Percentiles rank a stretch among this genome's conserved stretches.
Evolutionary conservation across 2,797 vertebrate genomes (phyloP).

Genomic region (Spinus pinus): DNA sequence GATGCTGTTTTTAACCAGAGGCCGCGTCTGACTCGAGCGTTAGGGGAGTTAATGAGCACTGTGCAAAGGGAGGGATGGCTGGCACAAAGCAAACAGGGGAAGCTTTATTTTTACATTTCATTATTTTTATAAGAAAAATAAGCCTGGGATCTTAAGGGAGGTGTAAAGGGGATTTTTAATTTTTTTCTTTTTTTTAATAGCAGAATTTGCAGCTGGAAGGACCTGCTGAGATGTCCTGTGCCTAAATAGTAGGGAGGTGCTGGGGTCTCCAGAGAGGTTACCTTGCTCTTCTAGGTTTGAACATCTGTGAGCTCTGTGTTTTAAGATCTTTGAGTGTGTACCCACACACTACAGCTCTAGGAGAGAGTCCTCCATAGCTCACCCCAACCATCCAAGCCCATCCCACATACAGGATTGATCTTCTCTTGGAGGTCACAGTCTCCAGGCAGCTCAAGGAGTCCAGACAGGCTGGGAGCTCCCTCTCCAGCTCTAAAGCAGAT

Average conservation of each 20-base stretch:
- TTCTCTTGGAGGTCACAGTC: neutral
- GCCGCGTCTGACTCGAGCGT: slow-evolving; percentile 46
- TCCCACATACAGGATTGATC: neutral
- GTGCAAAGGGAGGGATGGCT: neutral
- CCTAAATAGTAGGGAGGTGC: neutral
- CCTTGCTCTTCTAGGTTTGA: neutral
- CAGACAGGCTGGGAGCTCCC: neutral
- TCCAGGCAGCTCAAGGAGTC: neutral
- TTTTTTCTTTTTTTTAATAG: neutral
- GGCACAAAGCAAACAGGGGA: slow-evolving; percentile 33
- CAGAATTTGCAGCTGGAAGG: neutral
- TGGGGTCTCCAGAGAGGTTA: neutral
- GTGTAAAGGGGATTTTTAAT: neutral
- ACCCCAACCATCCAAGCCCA: neutral
- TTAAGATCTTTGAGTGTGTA: neutral
- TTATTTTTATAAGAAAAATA: slow-evolving; percentile 63
- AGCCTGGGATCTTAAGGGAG: neutral
- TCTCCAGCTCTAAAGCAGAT: neutral
- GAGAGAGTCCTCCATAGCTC: neutral
- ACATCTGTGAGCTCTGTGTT: neutral
- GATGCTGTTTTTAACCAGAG: slow-evolving; percentile 67
- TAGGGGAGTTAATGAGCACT: slow-evolving; percentile 66
- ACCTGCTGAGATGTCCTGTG: neutral
- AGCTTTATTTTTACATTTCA: slow-evolving; percentile 63
- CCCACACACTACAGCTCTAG: neutral